Percentiles rank a stretch among this genome's conserved stretches.
Evolutionary conservation across 2,113 vertebrate species (phyloP).

Genomic region (Oreochromis tanganicae): DNA sequence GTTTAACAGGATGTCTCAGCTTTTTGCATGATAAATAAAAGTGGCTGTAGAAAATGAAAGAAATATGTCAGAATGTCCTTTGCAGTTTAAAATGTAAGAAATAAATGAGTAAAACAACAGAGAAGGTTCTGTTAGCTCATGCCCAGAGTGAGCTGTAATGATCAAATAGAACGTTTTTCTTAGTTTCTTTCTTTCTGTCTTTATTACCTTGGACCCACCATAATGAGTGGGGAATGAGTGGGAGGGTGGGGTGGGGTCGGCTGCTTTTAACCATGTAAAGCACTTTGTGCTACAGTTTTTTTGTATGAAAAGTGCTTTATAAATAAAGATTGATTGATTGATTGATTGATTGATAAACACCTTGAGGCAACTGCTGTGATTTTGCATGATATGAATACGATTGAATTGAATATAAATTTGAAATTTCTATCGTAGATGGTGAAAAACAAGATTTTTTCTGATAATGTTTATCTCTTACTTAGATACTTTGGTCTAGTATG

Average conservation of each 20-base stretch:
- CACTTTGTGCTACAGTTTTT: too few species aligned
- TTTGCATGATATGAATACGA: not conserved
- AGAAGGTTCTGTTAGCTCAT: not conserved
- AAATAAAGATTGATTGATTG: too few species aligned
- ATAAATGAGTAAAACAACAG: not conserved
- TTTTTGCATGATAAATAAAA: not conserved
- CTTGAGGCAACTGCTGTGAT: not conserved
- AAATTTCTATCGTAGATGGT: not conserved
- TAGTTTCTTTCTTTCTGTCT: not conserved
- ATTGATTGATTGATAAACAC: not conserved
- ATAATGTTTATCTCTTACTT: not conserved
- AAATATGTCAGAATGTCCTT: not conserved
- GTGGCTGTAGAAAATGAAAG: not conserved
- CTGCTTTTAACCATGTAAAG: too few species aligned
- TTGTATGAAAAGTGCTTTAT: too few species aligned
- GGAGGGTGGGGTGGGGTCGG: too few species aligned
- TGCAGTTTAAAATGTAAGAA: not conserved
- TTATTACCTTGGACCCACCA: not conserved
- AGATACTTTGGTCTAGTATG: not conserved
- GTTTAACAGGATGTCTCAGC: not conserved
- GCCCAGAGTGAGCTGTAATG: not conserved
- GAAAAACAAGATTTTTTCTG: not conserved
- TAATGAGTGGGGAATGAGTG: too few species aligned
- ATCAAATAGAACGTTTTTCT: not conserved
- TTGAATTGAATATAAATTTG: not conserved